Percentiles rank a stretch among this genome's conserved stretches.
These are phyloP conservation scores for Chelmon rostratus DNA, from an alignment of 2,797 vertebrate genomes.

Conservation along the genomic window DNA sequence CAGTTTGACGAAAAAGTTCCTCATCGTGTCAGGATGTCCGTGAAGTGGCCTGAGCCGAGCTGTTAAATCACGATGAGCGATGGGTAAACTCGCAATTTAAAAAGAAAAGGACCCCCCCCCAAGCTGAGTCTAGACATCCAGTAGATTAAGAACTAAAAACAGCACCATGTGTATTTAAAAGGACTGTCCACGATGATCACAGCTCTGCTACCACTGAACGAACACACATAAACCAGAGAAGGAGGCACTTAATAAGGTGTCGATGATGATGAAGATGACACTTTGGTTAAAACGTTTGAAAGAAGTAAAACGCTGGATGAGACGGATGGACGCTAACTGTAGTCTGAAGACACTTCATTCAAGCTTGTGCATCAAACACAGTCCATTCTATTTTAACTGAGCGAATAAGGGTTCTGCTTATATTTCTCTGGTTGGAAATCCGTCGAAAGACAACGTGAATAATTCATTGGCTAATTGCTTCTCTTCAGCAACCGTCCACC, in stretches of 20 bases:
- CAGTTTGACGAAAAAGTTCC: constrained; percentile 18
- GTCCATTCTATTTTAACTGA: constrained; percentile 57
- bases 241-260: constrained; percentile 81
- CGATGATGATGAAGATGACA: constrained; percentile 37
- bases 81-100: constrained; percentile 27
- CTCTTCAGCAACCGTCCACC: constrained; percentile 79
- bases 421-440: constrained; percentile 72
- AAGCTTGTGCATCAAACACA: constrained; percentile 63
- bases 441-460: constrained; percentile 78
- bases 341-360: constrained; percentile 49
- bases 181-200: constrained; percentile 52
- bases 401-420: constrained; percentile 57
- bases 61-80: constrained; percentile 50
- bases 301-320: constrained; percentile 34
- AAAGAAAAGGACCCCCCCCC: constrained; percentile 4
- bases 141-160: constrained; percentile 58
- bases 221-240: constrained; percentile 64
- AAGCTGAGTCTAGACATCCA: constrained; percentile 28
- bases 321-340: constrained; percentile 26
- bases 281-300: constrained; percentile 73
- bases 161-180: constrained; percentile 72
- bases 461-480: constrained; percentile 86
- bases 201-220: constrained; percentile 64
- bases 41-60: constrained; percentile 51
- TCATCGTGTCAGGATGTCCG: constrained; percentile 39